Evolutionary conservation across 2,888 invertebrate species (phyloP).

Genomic region (Megalurothrips usitatus): DNA sequence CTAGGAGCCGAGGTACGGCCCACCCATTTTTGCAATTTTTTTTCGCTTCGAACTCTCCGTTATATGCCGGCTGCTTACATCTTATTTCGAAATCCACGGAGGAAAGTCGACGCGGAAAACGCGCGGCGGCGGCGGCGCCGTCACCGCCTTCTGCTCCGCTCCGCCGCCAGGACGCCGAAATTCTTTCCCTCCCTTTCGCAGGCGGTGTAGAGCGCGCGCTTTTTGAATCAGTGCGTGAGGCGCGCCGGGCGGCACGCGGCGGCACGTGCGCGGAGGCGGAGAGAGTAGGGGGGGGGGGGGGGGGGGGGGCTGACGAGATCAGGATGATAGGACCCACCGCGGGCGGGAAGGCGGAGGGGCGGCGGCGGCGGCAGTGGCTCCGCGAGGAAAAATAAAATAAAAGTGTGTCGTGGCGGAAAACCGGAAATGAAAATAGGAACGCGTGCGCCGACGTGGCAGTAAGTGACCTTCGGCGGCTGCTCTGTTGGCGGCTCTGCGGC

Average conservation of each 20-base stretch:
- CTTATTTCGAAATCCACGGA: no score
- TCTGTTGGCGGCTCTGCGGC: no score
- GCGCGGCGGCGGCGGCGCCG: no score
- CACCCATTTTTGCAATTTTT: no score
- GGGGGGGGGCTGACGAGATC: not conserved
- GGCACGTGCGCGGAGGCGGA: no score
- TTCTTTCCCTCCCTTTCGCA: not conserved
- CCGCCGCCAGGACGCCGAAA: not conserved
- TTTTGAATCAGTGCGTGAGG: not conserved
- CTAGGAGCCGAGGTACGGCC: no score
- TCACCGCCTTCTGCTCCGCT: not conserved
- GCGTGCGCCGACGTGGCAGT: not conserved
- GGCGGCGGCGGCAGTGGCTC: not conserved
- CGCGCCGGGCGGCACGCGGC: no score
- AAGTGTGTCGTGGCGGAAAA: not conserved
- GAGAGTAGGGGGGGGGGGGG: not conserved
- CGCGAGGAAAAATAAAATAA: not conserved
- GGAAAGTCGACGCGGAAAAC: no score
- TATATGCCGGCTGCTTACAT: no score
- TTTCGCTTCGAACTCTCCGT: no score
- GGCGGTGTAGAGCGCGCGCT: not conserved
- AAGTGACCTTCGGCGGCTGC: not conserved
- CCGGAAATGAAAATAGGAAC: not conserved
- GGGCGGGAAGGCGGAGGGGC: not conserved
- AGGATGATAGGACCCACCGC: not conserved